These are phyloP conservation scores for Vultur gryphus DNA, from an alignment of 2,797 vertebrate species.

Conservation along the genomic window DNA sequence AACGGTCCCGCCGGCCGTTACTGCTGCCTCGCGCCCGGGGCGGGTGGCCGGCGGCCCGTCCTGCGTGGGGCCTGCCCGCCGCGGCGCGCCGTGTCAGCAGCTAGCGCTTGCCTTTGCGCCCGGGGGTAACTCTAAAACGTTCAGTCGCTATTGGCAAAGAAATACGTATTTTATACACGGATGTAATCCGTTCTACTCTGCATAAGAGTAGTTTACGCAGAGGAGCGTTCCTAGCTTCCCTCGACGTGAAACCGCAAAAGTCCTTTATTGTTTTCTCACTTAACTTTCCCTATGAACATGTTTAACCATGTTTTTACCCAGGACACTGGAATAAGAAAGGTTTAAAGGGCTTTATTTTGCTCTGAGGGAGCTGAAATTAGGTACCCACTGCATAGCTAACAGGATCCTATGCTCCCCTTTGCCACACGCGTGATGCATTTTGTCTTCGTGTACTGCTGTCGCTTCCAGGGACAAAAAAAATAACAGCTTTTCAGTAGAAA, in stretches of 20 bases:
- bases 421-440: accelerated
- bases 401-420: accelerated
- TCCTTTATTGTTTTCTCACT: neutral
- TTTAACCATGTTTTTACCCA: neutral
- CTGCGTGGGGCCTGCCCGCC: neutral
- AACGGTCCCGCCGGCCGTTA: neutral
- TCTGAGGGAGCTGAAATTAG: neutral
- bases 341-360: neutral
- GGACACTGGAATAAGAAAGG: neutral
- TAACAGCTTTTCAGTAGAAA: neutral
- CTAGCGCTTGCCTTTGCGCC: accelerated
- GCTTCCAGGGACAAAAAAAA: neutral
- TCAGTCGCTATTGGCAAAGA: neutral
- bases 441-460: neutral
- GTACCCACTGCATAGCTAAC: neutral
- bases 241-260: neutral
- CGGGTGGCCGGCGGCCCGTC: no score
- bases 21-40: neutral
- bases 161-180: accelerated
- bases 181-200: accelerated
- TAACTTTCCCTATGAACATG: accelerated
- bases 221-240: neutral
- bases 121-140: accelerated
- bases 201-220: accelerated
- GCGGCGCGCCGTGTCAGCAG: no score